These are phyloP conservation scores for Strigops habroptila DNA, from an alignment of 2,113 vertebrate species.

Conservation along the genomic window DNA sequence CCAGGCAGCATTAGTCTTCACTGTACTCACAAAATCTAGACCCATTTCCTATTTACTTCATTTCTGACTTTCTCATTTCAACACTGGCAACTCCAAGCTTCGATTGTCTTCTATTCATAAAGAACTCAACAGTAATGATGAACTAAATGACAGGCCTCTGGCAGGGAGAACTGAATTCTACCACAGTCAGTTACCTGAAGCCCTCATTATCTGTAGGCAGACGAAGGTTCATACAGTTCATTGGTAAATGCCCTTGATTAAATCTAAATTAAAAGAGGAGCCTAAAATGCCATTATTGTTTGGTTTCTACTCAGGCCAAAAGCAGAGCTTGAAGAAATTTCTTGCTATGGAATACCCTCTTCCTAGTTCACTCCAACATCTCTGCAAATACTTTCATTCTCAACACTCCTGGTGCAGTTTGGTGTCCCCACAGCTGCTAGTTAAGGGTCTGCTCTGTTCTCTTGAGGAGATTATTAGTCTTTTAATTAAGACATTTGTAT, in stretches of 20 bases:
- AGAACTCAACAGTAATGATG: background rate
- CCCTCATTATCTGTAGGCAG: background rate
- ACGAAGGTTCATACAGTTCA: background rate
- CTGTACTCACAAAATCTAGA: background rate
- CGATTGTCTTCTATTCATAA: background rate
- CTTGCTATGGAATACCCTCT: background rate
- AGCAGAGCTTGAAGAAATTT: background rate
- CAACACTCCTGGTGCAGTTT: background rate
- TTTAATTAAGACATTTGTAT: background rate
- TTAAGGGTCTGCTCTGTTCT: background rate
- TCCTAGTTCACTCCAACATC: background rate
- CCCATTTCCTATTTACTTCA: background rate
- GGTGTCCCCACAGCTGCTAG: background rate
- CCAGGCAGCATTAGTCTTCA: background rate
- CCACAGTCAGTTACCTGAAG: background rate
- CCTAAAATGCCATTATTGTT: background rate
- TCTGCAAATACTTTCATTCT: background rate
- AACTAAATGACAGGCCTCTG: accelerated
- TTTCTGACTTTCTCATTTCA: background rate
- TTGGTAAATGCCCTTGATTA: background rate
- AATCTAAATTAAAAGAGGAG: background rate
- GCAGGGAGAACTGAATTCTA: background rate
- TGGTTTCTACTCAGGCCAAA: background rate
- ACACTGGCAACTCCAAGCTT: background rate
- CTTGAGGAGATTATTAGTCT: background rate